Evolutionary conservation across 2,113 vertebrate genomes (phyloP).

Genomic region (Microcebus lehilahytsara): DNA sequence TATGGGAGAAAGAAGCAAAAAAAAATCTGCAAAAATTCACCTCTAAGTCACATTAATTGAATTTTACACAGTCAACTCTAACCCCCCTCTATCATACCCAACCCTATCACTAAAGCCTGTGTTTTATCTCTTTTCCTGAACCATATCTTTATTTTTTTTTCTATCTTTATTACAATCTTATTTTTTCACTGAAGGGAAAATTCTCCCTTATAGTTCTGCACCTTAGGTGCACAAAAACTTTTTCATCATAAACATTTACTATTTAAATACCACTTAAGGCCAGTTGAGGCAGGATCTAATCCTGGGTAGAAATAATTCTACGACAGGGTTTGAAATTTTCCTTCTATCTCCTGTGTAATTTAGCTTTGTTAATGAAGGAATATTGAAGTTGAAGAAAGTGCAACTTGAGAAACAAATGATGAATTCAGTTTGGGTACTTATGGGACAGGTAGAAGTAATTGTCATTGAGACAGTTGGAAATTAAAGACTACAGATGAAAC

Average conservation of each 20-base stretch:
- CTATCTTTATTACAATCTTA: not conserved
- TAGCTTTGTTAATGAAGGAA: not conserved
- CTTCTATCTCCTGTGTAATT: not conserved
- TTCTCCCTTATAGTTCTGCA: not conserved
- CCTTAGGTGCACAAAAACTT: not conserved
- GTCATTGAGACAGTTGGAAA: too few species aligned
- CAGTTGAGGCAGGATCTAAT: not conserved
- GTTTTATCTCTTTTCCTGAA: not conserved
- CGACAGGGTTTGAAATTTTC: not conserved
- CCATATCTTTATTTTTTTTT: not conserved
- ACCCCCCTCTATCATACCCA: not conserved
- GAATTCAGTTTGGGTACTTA: not conserved
- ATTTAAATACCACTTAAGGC: not conserved
- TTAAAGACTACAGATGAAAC: not conserved
- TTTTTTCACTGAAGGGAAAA: not conserved
- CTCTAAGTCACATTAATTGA: not conserved
- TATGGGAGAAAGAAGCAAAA: not conserved
- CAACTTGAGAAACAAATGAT: not conserved
- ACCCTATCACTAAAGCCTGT: not conserved
- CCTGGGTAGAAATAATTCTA: not conserved
- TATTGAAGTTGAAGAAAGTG: not conserved
- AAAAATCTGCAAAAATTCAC: not conserved
- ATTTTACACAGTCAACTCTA: not conserved
- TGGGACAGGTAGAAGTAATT: not conserved
- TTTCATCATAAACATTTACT: not conserved